Conservation (phyloP, 2,888 invertebrate species). For the Acronicta alni region DNA sequence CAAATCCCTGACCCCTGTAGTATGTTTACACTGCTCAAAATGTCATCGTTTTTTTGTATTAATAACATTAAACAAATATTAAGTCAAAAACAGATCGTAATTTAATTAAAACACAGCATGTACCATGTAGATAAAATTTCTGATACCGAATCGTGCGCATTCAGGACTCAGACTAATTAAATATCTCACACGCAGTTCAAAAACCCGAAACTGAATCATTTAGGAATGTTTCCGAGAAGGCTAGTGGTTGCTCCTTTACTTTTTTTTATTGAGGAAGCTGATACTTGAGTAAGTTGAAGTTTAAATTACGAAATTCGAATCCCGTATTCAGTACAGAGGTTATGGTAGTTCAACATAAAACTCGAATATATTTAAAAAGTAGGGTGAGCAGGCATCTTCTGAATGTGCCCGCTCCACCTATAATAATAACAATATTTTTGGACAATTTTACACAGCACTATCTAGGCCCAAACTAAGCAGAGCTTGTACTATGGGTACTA, state of each 20-base stretch:
- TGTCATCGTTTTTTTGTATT: too few species aligned
- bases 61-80: slow-evolving; percentile 25
- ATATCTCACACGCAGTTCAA: slow-evolving; percentile 38
- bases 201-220: slow-evolving; percentile 52
- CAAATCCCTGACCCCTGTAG: too few species aligned
- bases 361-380: too few species aligned
- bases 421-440: too few species aligned
- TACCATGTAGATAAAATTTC: slow-evolving; percentile 28
- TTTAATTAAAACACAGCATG: slow-evolving; percentile 22
- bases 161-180: slow-evolving; percentile 44
- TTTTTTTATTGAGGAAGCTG: slow-evolving; percentile 20
- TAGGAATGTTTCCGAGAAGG: slow-evolving; percentile 44
- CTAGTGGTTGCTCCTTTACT: slow-evolving; percentile 4
- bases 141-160: slow-evolving; percentile 12
- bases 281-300: slow-evolving; percentile 1
- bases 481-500: too few species aligned
- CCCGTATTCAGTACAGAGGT: not conserved
- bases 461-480: too few species aligned
- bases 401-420: too few species aligned
- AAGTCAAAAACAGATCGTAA: slow-evolving; percentile 27
- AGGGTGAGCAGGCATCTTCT: too few species aligned
- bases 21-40: too few species aligned
- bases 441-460: too few species aligned
- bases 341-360: too few species aligned
- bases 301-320: not conserved